These are phyloP conservation scores for Diabrotica balteata DNA, from an alignment of 2,888 invertebrate species.

Conservation along the genomic window DNA sequence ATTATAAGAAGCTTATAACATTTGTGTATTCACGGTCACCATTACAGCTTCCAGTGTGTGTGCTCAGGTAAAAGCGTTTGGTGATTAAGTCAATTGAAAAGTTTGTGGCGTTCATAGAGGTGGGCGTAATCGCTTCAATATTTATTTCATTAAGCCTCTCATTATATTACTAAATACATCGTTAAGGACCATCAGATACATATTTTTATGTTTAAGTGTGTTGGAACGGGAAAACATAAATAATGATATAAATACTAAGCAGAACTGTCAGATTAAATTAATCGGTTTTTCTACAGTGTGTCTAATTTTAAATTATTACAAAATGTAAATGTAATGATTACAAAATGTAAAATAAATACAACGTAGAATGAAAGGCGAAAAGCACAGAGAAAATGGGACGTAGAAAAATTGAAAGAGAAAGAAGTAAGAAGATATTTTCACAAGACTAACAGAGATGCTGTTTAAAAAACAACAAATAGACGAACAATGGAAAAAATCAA, in stretches of 20 bases:
- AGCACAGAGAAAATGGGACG: no score
- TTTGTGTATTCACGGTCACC: no score
- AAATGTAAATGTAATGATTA: no score
- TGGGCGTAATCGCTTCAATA: constrained; percentile 33
- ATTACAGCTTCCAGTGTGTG: not conserved
- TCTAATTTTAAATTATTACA: not conserved
- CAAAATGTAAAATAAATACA: no score
- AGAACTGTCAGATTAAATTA: constrained; percentile 5
- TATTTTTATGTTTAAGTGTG: constrained; percentile 21
- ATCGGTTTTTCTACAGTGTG: not conserved
- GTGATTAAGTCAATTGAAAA: constrained; percentile 31
- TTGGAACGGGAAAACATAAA: constrained; percentile 25
- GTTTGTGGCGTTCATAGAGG: constrained; percentile 20
- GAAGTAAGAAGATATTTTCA: no score
- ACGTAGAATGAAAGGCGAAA: no score
- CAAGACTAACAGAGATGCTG: no score
- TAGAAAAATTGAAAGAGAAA: no score
- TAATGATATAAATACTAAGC: constrained; percentile 23
- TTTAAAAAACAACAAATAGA: no score
- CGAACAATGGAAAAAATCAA: no score
- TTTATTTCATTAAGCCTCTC: constrained; percentile 34
- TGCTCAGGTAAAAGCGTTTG: constrained; percentile 29
- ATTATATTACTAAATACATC: constrained; percentile 34
- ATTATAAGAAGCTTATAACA: no score
- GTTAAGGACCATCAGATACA: constrained; percentile 30